Evolutionary conservation across 2,888 invertebrate species (phyloP), one percentile per base, ranked within the genome.

Genomic region (Melikaiella ostensackeni): DNA sequence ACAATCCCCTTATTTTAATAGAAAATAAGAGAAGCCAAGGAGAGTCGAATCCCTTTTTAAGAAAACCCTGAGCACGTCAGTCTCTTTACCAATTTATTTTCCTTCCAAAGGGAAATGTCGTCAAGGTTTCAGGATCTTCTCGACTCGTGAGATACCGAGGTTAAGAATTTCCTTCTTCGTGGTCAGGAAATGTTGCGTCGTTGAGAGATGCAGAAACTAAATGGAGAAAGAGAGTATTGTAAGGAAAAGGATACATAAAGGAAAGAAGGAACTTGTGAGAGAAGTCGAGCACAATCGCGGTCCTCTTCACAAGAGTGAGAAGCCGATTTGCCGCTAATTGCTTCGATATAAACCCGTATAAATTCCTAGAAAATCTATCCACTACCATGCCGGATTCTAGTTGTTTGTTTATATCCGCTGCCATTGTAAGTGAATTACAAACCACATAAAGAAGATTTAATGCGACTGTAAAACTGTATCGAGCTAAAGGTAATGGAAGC

Each of bases 111-210:
- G 66, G 27, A 66, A 66, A 66, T 66, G 66, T 66, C 66, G 66
- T 27, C 66, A 66, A 66, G 42, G 46, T 66, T 66, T 66, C 66
- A 66, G 66, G 27, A 66, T 19, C 42, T 42, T 46, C 66, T 66
- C 27, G 66, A 66, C 46, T 66, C 66, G 66, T 66, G 66, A 66
- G 66, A 66, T 66, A 66, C 66, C 27, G 66, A 66, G 27, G 42
- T 38, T 27, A 9, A 38, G 46, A 42, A 66, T 27, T 66, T 66
- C 62, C 62, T 62, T 62, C 62, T 62, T 33, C 33, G 62, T 62
- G 62, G 62, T 46, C 46, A 46, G 46, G 55, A 55, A 55, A 66
- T 46, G 46, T 5, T 46, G 46, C 9, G 9, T n/a, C 3, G 24
- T 16, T 7, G 19, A 5, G 13, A 46, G 42, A 66, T 46, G 27